phyloP scores from a whole-genome alignment of 2,113 vertebrate species.

The Shinisaurus crocodilurus region DNA sequence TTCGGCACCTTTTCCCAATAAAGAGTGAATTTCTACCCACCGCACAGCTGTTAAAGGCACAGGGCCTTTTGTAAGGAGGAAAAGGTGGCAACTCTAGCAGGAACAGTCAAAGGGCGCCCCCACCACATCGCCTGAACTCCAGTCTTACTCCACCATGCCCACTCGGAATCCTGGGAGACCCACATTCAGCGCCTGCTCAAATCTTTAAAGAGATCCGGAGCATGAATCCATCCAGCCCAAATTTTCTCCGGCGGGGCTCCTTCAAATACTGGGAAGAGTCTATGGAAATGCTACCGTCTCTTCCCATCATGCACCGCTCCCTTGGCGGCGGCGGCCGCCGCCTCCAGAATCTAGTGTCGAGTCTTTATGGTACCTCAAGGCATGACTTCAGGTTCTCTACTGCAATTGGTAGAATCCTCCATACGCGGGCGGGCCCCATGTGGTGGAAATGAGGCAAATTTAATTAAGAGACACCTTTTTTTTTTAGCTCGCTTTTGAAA shows the following conservation, averaged over 20 bases:
- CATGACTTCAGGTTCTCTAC: background rate
- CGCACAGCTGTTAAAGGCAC: background rate
- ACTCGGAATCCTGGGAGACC: background rate
- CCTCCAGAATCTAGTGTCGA: too few relatives aligned
- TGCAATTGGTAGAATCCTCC: background rate
- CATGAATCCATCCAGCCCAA: background rate
- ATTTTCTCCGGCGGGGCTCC: accelerated
- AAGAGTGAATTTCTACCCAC: background rate
- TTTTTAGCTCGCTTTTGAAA: background rate
- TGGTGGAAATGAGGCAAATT: background rate
- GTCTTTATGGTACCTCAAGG: too few relatives aligned
- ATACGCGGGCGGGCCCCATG: background rate
- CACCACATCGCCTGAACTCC: background rate
- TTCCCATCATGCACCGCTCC: slow-evolving; percentile 15
- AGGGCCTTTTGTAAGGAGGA: background rate
- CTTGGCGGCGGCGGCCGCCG: background rate
- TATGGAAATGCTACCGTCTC: too few relatives aligned
- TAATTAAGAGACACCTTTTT: background rate
- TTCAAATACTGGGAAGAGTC: too few relatives aligned
- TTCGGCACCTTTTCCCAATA: background rate
- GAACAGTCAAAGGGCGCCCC: background rate
- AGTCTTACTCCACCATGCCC: background rate
- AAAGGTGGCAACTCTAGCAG: background rate
- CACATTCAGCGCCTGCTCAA: background rate
- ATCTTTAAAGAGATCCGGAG: too few relatives aligned